Base-by-base conservation (phyloP, 2,888 invertebrate genomes). In the Phalera bucephala region DNA sequence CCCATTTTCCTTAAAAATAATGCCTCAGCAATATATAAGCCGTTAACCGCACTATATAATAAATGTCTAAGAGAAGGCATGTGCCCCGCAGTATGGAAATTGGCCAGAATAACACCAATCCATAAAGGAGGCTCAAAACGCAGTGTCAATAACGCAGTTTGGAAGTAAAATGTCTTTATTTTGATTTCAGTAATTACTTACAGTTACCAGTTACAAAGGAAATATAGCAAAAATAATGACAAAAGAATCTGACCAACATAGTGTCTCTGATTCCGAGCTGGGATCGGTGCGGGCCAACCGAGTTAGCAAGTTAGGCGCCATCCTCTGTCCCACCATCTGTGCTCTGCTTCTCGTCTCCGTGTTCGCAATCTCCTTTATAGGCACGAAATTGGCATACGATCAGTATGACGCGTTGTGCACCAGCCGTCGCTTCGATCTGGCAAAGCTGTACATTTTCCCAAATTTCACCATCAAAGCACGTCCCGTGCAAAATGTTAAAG, bases 271-370 rank as follows among this genome's bases (percentile, higher is more conserved):
- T 57, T 79, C 85, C 0, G 87, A 85, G 43, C 28, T 67, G 13
- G 81, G 70, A 1, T 79, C 81, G 0, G 52, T 64, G 8, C 44
- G 54, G 3, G 52, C 65, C 1, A 47, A 49, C 17, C 68, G 72
- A 1, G 54, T 57, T 1, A 72, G 58, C 54, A 80, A 74, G 39
- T 52, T 85, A 1, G 65, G 72, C 2, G 86, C 87, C 0, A 71
- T 86, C 7, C 56, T 88, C 9, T 85, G 86, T 30, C 87, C 87
- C 0, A 69, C 75, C 0, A 45, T 78, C 0, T 88, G 87, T 33
- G 87, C 88, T 0, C 42, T 88, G 0, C 50, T 84, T 0, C 60
- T 87, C 0, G 73, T 85, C 6, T 63, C 64, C 28, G 45, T 73
- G 8, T 79, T 86, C 48, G 71, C 72, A 0, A 45, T 74, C 0